Base-by-base conservation (phyloP, 2,797 vertebrate species). In the Limosa lapponica region DNA sequence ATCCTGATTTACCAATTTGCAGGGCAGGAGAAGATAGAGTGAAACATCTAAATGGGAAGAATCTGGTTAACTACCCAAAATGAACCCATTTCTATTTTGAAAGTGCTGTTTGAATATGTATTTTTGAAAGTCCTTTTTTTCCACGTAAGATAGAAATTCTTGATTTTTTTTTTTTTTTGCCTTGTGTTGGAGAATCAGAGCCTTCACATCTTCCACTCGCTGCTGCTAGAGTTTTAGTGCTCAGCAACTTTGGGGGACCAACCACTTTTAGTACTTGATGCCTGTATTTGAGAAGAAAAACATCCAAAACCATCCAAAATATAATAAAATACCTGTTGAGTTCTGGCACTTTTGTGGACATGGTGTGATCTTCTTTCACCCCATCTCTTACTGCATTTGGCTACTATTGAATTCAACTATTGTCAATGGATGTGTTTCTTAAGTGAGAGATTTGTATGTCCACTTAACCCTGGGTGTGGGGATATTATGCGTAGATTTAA, bases 171-270 rank as follows among this genome's bases (percentile, higher is more conserved):
- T 28, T 28, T 19, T 51, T 44, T 66, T 65, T 75, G 20, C 16
- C 24, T 82, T 58, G 4, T 24, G 19, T 46, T 36, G 30, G 67
- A 65, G n/a, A 78, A 67, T 37, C 65, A 41, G n/a, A 51, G 24
- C 51, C 20, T 65, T 79, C n/a, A 23, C 41, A 23, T 39, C 44
- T 78, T 67, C 27, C 34, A 13, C 23, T 15, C 1, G 0, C 44
- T 88, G 62, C 18, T 6, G 0, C 32, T 37, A 48, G 19, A 70
- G 46, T 16, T 4, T 0, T 41, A 54, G 11, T 17, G 18, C 28
- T 82, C n/a, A 44, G 66, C n/a, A 82, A 13, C 36, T 82, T 46
- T 70, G 75, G 46, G 34, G 25, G 49, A 61, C 16, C 1, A 3
- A 75, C 23, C 2, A 20, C 19, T 69, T 73, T 39, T 55, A 27